Conservation (phyloP, 2,888 invertebrate genomes). For the Augochlorella aurata region DNA sequence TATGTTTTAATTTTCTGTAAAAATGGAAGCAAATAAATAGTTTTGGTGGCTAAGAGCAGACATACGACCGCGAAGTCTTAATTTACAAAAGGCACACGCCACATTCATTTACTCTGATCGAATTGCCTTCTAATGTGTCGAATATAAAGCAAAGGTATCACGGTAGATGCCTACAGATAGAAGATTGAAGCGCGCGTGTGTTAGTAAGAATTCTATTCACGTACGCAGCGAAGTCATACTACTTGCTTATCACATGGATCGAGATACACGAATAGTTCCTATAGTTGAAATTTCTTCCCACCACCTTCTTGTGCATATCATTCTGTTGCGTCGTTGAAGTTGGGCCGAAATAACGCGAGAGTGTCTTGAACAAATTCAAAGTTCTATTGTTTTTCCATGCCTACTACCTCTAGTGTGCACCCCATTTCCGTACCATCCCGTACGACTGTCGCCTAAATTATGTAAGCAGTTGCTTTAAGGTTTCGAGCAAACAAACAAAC, state of each 20-base stretch:
- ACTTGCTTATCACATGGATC: background rate
- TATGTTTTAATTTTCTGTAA: too few species aligned
- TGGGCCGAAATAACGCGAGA: slow-evolving; percentile 33
- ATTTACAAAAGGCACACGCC: too few species aligned
- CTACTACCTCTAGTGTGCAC: slow-evolving; percentile 13
- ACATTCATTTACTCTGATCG: too few species aligned
- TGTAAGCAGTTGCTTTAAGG: slow-evolving; percentile 2
- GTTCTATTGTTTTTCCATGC: slow-evolving; percentile 14
- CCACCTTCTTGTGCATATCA: slow-evolving; percentile 15
- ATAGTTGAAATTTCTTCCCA: slow-evolving; percentile 48
- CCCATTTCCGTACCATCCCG: slow-evolving; percentile 1
- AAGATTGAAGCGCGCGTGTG: too few species aligned
- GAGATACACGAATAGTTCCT: slow-evolving; percentile 20
- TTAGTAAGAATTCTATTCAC: too few species aligned
- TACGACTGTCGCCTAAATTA: slow-evolving; percentile 19
- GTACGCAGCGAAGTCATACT: too few species aligned
- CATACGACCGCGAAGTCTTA: too few species aligned
- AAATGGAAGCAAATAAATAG: too few species aligned
- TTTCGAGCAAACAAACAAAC: background rate
- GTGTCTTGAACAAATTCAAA: slow-evolving; percentile 28
- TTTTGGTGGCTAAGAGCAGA: too few species aligned
- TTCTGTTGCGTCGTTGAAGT: slow-evolving; percentile 18
- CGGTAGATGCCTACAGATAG: too few species aligned
- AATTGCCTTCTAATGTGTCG: too few species aligned
- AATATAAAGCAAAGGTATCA: too few species aligned